A percentile compares a stretch with the other conserved stretches of the same genome.
Conservation (phyloP, 2,113 vertebrate genomes). For the Acinonyx jubatus region DNA sequence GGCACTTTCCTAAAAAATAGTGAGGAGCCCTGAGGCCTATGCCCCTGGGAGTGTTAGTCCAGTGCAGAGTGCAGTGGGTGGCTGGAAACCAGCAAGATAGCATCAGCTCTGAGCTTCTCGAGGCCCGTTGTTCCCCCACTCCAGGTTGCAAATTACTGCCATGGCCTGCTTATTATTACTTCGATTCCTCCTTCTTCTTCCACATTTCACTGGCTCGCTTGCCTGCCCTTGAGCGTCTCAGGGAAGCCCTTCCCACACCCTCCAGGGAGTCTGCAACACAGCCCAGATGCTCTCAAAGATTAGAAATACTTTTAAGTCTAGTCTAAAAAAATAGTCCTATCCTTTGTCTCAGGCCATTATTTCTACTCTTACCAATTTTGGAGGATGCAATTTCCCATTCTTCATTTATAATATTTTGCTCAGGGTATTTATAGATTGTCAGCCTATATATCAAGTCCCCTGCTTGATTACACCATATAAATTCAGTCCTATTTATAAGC, state of each 20-base stretch:
- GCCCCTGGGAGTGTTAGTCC: background rate
- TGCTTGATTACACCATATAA: slow-evolving; percentile 62
- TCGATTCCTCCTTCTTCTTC: background rate
- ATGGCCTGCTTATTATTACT: background rate
- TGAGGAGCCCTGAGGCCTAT: background rate
- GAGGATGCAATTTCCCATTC: slow-evolving; percentile 54
- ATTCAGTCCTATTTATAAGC: slow-evolving; percentile 45
- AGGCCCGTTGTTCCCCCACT: background rate
- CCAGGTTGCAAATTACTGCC: background rate
- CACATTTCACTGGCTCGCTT: background rate
- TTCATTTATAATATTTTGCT: slow-evolving; percentile 54
- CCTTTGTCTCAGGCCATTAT: slow-evolving; percentile 76
- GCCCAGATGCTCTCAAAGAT: slow-evolving; percentile 68
- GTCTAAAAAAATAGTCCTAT: slow-evolving; percentile 31
- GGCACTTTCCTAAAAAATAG: background rate
- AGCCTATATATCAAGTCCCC: slow-evolving; percentile 60
- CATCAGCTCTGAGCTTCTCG: background rate
- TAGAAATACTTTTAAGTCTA: slow-evolving; percentile 67
- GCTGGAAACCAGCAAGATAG: background rate
- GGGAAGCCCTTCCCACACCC: background rate
- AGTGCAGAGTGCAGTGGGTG: rapidly evolving
- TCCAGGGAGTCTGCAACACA: slow-evolving; percentile 63
- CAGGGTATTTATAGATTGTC: slow-evolving; percentile 60
- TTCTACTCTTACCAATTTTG: slow-evolving; percentile 57
- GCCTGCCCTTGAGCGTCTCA: background rate